Conservation (phyloP, 2,113 vertebrate genomes). For the Ictidomys tridecemlineatus region DNA sequence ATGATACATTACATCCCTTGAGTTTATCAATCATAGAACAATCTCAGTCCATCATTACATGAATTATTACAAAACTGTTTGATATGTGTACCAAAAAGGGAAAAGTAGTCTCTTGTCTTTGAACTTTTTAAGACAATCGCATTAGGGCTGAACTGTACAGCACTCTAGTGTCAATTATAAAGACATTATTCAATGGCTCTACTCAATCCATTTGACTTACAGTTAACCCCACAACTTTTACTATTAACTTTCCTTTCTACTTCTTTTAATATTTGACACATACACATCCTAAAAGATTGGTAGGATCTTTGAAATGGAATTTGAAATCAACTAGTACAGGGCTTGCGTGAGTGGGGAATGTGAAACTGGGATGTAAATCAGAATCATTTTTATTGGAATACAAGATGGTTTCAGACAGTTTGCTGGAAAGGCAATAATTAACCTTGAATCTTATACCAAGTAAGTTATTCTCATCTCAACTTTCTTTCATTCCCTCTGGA, state of each 20-base stretch:
- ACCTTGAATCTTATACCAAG: conserved; percentile 64
- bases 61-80: conserved; percentile 86
- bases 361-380: conserved; percentile 42
- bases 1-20: conserved; percentile 82
- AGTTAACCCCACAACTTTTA: conserved; percentile 81
- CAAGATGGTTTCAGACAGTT: conserved; percentile 47
- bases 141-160: conserved; percentile 80
- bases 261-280: conserved; percentile 74
- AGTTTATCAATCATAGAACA: conserved; percentile 87
- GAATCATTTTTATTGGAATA: conserved; percentile 44
- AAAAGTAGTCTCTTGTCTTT: conserved; percentile 83
- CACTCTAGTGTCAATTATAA: conserved; percentile 75
- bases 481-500: conserved; percentile 50
- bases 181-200: conserved; percentile 77
- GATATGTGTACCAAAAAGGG: conserved; percentile 85
- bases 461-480: conserved; percentile 65
- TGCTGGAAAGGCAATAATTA: conserved; percentile 67
- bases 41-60: conserved; percentile 84
- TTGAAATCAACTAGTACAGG: conserved; percentile 3
- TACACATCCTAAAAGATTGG: conserved; percentile 56
- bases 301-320: conserved; percentile 64
- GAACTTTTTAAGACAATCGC: conserved; percentile 85
- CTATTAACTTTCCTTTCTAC: conserved; percentile 79
- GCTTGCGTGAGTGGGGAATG: background rate
- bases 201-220: conserved; percentile 80